phyloP scores from a whole-genome alignment of 64 coral and sea anemone species.

The Acropora tenuis region DNA sequence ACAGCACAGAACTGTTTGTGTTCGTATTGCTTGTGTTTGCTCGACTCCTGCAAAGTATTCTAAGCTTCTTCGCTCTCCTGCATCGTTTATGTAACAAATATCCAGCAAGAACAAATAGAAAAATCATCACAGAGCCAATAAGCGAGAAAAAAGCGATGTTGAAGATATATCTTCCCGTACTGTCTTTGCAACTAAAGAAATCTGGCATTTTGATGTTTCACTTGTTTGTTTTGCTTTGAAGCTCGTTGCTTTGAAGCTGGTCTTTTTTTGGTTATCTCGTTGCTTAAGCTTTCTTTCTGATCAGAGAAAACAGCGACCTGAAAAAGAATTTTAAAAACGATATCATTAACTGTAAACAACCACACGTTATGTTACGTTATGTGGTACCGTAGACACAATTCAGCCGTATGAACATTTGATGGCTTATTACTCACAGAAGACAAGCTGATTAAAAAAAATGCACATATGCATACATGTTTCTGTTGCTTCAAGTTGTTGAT shows the following conservation, averaged over 20 bases:
- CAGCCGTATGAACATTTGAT: too few relatives aligned
- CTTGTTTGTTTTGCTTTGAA: background rate
- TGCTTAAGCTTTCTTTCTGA: background rate
- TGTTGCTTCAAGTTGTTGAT: background rate
- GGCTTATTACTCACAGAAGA: too few relatives aligned
- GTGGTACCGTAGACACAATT: too few relatives aligned
- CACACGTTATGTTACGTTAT: too few relatives aligned
- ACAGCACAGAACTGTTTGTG: slow-evolving; percentile 27
- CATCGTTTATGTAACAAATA: slow-evolving; percentile 26
- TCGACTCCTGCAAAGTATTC: slow-evolving; percentile 14
- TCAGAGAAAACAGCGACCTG: background rate
- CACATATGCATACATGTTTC: background rate
- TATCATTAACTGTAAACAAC: too few relatives aligned
- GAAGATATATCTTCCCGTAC: slow-evolving; percentile 24
- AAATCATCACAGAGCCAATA: slow-evolving; percentile 20
- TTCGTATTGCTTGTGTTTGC: background rate
- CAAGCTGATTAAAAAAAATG: too few relatives aligned
- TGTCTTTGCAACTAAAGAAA: slow-evolving; percentile 34
- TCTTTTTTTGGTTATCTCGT: background rate
- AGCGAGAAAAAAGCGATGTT: slow-evolving; percentile 30
- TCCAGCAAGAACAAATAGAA: background rate
- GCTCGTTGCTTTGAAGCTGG: background rate
- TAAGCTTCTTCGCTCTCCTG: slow-evolving; percentile 10
- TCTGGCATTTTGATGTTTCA: slow-evolving; percentile 14
- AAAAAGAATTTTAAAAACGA: background rate